Evolutionary conservation across 2,113 vertebrate genomes (phyloP), one percentile per base, ranked within the genome.

Genomic region (Carassius auratus): DNA sequence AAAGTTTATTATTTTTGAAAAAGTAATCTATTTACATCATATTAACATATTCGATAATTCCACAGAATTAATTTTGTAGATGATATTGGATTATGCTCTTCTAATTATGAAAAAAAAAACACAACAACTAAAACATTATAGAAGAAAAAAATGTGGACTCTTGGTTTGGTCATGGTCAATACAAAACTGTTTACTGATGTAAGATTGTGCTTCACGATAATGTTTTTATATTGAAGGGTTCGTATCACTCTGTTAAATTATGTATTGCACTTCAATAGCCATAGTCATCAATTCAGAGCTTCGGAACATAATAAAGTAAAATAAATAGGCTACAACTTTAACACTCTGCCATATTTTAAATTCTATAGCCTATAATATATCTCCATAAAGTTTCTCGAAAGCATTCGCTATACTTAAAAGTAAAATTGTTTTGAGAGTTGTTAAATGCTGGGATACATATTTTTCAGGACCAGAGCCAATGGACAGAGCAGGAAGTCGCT

Each of bases 401-500:
- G 30, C 26, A 62, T 8, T 23, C 77, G 5, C 36, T 33, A 19
- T 13, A 36, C 45, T 21, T 45, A 62, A 15, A 17, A 21, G 42
- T 26, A 55, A 66, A 21, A 19, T 17, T 5, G 3, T 17, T 26
- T 30, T 12, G 15, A 0, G 8, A 6, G 52, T 26, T 50, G 0
- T 75, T 26, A 6, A 57, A 69, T 50, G 36, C 13, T n/a, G n/a
- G 50, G 30, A 42, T 15, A 33, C 26, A 59, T 33, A 6, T 38
- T 55, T 36, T 36, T 48, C 73, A 3, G 74, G 23, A 77, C 30
- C 15, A 3, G 42, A 86, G 36, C 33, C 9, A 66, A 80, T 88
- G 87, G 84, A 87, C 81, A 81, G 76, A 84, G 69, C 84, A 78
- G 73, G 38, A 84, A 45, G 26, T 71, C 84, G 17, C 19, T 4